Evolutionary conservation across 2,797 vertebrate species (phyloP).

Genomic region (Remorina albescens): DNA sequence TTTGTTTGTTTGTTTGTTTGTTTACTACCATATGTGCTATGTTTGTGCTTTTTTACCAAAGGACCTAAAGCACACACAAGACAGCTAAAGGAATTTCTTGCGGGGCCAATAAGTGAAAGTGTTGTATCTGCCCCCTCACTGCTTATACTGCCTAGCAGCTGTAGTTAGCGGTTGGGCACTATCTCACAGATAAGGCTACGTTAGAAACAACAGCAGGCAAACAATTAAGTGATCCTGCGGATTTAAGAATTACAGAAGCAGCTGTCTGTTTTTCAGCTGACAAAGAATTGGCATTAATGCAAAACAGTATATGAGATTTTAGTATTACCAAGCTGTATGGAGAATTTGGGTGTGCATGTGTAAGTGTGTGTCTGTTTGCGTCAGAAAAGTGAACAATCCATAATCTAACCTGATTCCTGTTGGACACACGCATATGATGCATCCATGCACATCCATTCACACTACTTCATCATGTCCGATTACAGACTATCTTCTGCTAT

Average conservation of each 20-base stretch:
- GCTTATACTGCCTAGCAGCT: slow-evolving; percentile 66
- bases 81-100: slow-evolving; percentile 51
- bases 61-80: slow-evolving; percentile 39
- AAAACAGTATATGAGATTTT: slow-evolving; percentile 7
- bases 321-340: slow-evolving; percentile 3
- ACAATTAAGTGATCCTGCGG: slow-evolving; percentile 55
- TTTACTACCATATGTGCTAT: slow-evolving; percentile 34
- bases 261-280: slow-evolving; percentile 31
- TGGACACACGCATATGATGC: slow-evolving; percentile 22
- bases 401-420: slow-evolving; percentile 51
- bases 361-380: not conserved
- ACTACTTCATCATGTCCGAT: slow-evolving; percentile 62
- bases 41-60: slow-evolving; percentile 32
- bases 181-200: slow-evolving; percentile 47
- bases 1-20: not conserved
- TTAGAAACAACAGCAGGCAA: slow-evolving; percentile 51
- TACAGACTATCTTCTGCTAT: slow-evolving; percentile 39
- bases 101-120: slow-evolving; percentile 56
- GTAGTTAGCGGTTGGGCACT: slow-evolving; percentile 57
- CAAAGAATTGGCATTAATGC: not conserved
- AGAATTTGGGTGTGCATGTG: not conserved
- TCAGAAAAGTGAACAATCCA: not conserved
- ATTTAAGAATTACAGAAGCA: slow-evolving; percentile 41
- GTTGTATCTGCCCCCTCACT: slow-evolving; percentile 58
- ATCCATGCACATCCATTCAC: slow-evolving; percentile 21